Evolutionary conservation across 2,888 invertebrate species (phyloP), one percentile per base, ranked within the genome.

Genomic region (Heliconius erato): DNA sequence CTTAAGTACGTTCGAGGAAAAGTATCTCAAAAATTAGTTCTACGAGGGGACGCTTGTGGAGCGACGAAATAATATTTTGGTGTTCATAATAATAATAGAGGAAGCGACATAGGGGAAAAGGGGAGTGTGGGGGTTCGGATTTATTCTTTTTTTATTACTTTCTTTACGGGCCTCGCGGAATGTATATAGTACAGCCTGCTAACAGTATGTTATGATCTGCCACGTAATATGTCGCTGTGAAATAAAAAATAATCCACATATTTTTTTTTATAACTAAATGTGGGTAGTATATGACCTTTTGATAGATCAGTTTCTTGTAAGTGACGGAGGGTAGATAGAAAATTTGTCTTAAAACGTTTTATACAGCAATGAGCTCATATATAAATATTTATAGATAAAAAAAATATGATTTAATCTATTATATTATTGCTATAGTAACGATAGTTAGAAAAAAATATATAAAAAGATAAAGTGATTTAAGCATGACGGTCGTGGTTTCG

Each of bases 61-160:
- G 74, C 87, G 86, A 87, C 87, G 89, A 86, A 90, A 92, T 91
- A 92, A 94, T 94, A 94, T 94, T 94, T 93, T 91, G 92, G 92
- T 93, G 93, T 93, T 93, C 93, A 93, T 94, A 93, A 94, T 94
- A 93, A 94, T 94, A 93, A 92, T 90, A 92, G 91, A 89, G 91
- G 92, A 32, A 88, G 91, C 91, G 91, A 91, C 92, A 90, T 87
- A 86, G 90, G 92, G 92, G 92, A 88, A 89, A 87, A 86, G 90
- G 92, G 92, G 92, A 88, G 89, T 86, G 88, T 81, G 87, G 90
- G 91, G 91, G 88, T 84, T 87, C 88, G 93, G 94, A 95, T 95
- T 95, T 95, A 95, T 95, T 93, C 90, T 89, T 89, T 91, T 95
- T 95, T 95, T 95, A 95, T 95, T 95, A 94, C 95, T 92, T 94